Percentiles rank a stretch among this genome's conserved stretches.
Evolutionary conservation across 2,797 vertebrate genomes (phyloP).

Genomic region (Characodon lateralis): DNA sequence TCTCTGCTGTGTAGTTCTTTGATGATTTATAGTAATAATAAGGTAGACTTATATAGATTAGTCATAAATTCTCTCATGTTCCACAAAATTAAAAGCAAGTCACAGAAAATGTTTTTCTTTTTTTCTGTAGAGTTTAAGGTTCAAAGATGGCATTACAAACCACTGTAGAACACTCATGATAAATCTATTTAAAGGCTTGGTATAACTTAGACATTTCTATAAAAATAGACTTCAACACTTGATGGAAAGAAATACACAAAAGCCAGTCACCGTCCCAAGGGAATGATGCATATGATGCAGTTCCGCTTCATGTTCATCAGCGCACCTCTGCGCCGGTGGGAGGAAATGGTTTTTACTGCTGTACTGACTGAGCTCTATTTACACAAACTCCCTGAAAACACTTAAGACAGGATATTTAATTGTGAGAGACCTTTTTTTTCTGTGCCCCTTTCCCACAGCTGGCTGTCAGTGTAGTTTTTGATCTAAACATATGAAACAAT

Average conservation of each 20-base stretch:
- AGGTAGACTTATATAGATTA: constrained; percentile 74
- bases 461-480: constrained; percentile 66
- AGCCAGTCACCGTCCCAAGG: constrained; percentile 20
- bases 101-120: constrained; percentile 56
- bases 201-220: constrained; percentile 19
- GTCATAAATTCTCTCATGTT: constrained; percentile 74
- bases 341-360: constrained; percentile 75
- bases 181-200: constrained; percentile 53
- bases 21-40: constrained; percentile 81
- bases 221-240: constrained; percentile 18
- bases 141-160: constrained; percentile 71
- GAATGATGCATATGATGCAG: constrained; percentile 42
- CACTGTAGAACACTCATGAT: constrained; percentile 48
- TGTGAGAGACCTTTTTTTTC: constrained; percentile 75
- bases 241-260: constrained; percentile 18
- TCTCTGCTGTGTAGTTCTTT: constrained; percentile 59
- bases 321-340: constrained; percentile 67
- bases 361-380: constrained; percentile 70
- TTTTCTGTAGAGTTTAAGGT: constrained; percentile 60
- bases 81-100: constrained; percentile 60
- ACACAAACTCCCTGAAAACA: constrained; percentile 76
- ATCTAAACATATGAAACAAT: constrained; percentile 63
- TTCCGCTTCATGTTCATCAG: constrained; percentile 62
- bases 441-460: constrained; percentile 68
- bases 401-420: constrained; percentile 79